A percentile compares a stretch with the other conserved stretches of the same genome.
phyloP scores from a whole-genome alignment of 2,888 invertebrate genomes.

The Drosophila siamana region DNA sequence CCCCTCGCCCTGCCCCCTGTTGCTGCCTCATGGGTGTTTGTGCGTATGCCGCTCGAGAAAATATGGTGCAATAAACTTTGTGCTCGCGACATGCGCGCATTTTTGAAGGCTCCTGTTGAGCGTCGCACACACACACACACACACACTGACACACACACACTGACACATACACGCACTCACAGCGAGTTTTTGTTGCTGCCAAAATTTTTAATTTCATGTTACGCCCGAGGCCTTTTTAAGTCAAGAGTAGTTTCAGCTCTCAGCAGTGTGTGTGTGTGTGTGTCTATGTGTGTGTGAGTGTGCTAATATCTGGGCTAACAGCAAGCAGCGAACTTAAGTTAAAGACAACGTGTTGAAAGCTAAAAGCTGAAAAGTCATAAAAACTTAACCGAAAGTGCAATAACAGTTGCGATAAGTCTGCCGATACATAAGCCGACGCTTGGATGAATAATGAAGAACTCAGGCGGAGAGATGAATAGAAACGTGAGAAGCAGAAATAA shows the following conservation, averaged over 20 bases:
- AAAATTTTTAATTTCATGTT: conserved; percentile 74
- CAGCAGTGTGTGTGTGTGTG: not conserved
- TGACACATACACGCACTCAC: conserved; percentile 1
- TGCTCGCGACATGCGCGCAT: conserved; percentile 69
- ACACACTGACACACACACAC: conserved; percentile 7
- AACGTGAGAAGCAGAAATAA: not conserved
- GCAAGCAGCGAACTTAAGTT: conserved; percentile 5
- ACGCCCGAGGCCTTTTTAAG: conserved; percentile 59
- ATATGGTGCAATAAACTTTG: conserved; percentile 67
- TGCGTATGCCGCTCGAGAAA: conserved; percentile 55
- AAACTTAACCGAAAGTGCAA: not conserved
- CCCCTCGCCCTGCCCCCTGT: not conserved
- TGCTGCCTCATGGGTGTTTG: conserved; percentile 32
- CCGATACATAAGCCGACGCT: not conserved
- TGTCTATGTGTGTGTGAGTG: conserved; percentile 14
- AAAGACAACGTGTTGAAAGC: conserved; percentile 16
- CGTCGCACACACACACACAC: conserved; percentile 24
- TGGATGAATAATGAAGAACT: not conserved
- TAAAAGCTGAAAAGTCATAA: not conserved
- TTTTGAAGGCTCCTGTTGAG: conserved; percentile 72
- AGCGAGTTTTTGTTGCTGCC: conserved; percentile 48
- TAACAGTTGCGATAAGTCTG: conserved; percentile 1
- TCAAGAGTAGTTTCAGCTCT: conserved; percentile 43
- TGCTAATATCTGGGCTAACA: conserved; percentile 27
- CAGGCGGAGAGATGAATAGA: not conserved